Conservation (phyloP, 2,888 invertebrate species). For the Crematogaster levior region DNA sequence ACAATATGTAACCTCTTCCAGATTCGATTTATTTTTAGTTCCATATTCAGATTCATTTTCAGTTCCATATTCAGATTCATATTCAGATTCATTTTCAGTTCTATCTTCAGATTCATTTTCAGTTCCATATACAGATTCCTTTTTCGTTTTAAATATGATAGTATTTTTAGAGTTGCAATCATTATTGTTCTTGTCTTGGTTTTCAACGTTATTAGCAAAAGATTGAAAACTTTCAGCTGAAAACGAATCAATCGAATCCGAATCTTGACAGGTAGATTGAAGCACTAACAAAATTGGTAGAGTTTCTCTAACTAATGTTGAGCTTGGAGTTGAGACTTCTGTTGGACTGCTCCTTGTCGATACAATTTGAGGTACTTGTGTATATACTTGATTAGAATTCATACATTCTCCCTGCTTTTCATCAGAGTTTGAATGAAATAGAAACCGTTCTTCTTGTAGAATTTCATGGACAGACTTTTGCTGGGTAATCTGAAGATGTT, state of each 20-base stretch:
- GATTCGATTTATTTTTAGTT: neutral
- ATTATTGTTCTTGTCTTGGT: neutral
- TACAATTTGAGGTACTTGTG: neutral
- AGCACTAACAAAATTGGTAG: neutral
- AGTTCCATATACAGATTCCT: too few species aligned
- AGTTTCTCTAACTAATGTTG: neutral
- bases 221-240: neutral
- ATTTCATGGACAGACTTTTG: neutral
- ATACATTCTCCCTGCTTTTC: neutral
- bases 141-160: too few species aligned
- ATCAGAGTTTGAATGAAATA: neutral
- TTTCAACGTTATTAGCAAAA: neutral
- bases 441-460: neutral
- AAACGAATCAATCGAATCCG: neutral
- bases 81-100: too few species aligned
- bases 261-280: neutral
- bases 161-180: neutral
- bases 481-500: neutral
- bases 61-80: too few species aligned
- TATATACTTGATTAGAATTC: neutral
- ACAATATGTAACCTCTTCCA: neutral
- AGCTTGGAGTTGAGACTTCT: neutral
- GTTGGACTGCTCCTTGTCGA: neutral
- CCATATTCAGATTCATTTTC: too few species aligned
- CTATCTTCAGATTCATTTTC: neutral